Conservation (phyloP, 2,797 vertebrate genomes). For the Rhabdomys pumilio region DNA sequence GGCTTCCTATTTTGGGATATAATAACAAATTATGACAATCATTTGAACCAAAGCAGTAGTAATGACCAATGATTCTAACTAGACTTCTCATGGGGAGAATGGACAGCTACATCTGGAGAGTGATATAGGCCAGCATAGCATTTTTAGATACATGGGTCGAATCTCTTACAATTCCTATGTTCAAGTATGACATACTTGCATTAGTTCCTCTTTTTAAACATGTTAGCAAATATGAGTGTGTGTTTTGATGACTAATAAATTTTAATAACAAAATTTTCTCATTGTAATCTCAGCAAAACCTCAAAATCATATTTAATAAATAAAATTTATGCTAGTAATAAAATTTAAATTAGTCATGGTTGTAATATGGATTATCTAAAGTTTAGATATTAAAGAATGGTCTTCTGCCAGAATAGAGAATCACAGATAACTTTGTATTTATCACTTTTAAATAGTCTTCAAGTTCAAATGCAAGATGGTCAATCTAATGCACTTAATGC, state of each 20-base stretch:
- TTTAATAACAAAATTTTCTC: background rate
- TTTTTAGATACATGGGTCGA: slow-evolving; percentile 38
- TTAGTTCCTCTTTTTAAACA: slow-evolving; percentile 23
- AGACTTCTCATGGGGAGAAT: background rate
- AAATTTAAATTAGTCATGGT: background rate
- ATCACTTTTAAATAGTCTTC: background rate
- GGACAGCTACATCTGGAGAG: background rate
- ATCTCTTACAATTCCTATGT: background rate
- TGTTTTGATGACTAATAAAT: slow-evolving; percentile 37
- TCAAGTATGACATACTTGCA: background rate
- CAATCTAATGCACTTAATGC: background rate
- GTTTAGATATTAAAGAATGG: background rate
- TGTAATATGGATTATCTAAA: slow-evolving; percentile 11
- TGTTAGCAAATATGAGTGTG: background rate
- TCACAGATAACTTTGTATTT: background rate
- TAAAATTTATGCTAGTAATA: background rate
- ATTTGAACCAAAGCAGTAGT: background rate
- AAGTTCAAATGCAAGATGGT: slow-evolving; percentile 29
- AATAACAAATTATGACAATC: background rate
- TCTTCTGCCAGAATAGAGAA: slow-evolving; percentile 59
- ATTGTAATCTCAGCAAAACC: background rate
- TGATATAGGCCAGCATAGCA: background rate
- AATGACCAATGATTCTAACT: background rate
- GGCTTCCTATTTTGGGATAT: background rate
- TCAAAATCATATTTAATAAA: background rate